Percentiles rank a stretch among this genome's conserved stretches.
These are phyloP conservation scores for Anisognathus igniventris DNA, from an alignment of 2,797 vertebrate genomes.

Conservation along the genomic window DNA sequence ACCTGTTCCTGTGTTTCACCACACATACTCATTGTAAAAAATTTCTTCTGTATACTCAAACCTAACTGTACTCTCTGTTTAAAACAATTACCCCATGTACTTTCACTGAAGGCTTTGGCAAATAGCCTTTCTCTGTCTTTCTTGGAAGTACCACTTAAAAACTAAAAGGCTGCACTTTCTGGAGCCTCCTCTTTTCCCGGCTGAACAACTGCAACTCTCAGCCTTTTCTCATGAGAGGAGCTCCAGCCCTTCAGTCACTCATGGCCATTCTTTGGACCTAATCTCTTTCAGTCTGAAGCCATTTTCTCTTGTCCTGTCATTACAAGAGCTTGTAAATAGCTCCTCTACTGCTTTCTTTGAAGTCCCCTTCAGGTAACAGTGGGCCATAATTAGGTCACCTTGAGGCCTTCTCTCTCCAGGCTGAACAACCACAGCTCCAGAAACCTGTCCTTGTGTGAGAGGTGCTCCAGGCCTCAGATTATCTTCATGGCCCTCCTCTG, in stretches of 20 bases:
- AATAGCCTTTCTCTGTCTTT: background rate
- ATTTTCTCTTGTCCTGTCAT: background rate
- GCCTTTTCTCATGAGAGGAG: background rate
- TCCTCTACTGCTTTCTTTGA: too few relatives aligned
- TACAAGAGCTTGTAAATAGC: background rate
- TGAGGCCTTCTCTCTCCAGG: too few relatives aligned
- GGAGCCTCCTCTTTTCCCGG: background rate
- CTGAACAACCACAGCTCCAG: background rate
- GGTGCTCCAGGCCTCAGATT: background rate
- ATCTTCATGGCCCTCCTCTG: background rate
- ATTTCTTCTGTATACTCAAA: background rate
- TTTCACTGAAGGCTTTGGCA: background rate
- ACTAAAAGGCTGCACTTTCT: rapidly evolving
- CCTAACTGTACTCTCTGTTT: background rate
- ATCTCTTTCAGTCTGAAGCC: background rate
- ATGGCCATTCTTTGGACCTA: background rate
- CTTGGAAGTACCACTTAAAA: background rate
- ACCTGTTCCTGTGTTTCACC: background rate
- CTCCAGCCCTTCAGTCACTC: background rate
- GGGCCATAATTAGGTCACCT: background rate
- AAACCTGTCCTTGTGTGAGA: background rate
- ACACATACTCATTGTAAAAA: background rate
- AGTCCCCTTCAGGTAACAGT: rapidly evolving
- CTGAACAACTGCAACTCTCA: background rate
- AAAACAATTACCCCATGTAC: background rate